Evolutionary conservation across 37 sponge, comb jelly and placozoan species (phyloP), one percentile per base, ranked within the genome.

Genomic region (Corticium candelabrum): DNA sequence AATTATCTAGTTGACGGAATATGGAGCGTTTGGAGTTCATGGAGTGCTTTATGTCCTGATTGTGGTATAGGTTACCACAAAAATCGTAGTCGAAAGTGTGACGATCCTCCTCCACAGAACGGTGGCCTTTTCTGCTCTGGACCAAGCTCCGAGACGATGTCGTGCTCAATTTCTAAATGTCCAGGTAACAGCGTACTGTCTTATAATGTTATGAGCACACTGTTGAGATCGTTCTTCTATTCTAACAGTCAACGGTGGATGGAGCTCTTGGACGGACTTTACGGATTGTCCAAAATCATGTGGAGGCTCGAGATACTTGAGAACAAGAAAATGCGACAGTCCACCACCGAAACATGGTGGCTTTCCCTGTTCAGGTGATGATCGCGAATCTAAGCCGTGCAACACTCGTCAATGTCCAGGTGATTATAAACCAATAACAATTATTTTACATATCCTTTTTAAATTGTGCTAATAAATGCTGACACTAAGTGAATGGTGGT

Each of bases 321-420:
- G 21, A 21, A 11, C 21, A 50, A 11, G 62, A 50, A 21, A 50
- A 21, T 50, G 62, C 62, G 21, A 11, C 21, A 50, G 62, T 50
- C 62, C 62, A 21, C 15, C 62, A 50, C 62, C 62, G 62, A 21
- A 27, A 11, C 21, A 21, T 21, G 62, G 62, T 50, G 62, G 62
- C 21, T 21, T 50, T 21, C 11, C 11, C 62, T 50, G 62, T 21
- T 50, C 62, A 21, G 62, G 62, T 50, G 11, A 50, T 50, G 21
- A 50, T 50, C 15, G 11, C 15, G 74, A 78, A 69, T 41, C 79
- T 27, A 50, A 7, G 36, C 3, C 36, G 5, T 78, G 79, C 33
- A 78, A 78, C 72, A 3, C 15, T 3, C n/a, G 3, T n/a, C 57
- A 32, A 4, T 78, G 79, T 33, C 4, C 79, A 41, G 68, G 79